These are phyloP conservation scores for Sorex maritimensis DNA, from an alignment of 2,797 vertebrate species.

Conservation along the genomic window DNA sequence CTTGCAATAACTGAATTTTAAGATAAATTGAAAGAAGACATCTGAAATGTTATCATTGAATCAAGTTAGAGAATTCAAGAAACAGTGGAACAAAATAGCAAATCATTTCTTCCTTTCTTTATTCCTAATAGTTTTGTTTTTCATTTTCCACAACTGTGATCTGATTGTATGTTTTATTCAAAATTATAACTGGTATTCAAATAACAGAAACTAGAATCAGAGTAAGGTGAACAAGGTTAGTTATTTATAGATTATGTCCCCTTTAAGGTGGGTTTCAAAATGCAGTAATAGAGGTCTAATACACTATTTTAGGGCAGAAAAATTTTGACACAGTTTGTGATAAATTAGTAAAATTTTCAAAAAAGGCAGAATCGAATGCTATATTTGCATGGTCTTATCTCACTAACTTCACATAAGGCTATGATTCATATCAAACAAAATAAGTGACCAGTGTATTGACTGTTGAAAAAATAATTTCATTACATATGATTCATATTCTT, in stretches of 20 bases:
- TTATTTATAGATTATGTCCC: not conserved
- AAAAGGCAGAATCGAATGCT: not conserved
- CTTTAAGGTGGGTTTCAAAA: not conserved
- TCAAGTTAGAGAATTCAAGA: not conserved
- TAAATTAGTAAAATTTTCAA: not conserved
- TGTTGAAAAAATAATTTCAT: not conserved
- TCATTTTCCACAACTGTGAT: not conserved
- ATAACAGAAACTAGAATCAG: not conserved
- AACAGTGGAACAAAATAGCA: not conserved
- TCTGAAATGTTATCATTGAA: not conserved
- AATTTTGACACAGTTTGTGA: not conserved
- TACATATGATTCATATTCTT: not conserved
- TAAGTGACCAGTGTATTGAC: not conserved
- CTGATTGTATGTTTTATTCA: not conserved
- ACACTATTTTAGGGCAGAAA: no score
- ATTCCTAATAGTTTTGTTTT: not conserved
- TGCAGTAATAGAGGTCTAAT: not conserved
- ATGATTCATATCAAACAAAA: not conserved
- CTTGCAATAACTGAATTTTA: not conserved
- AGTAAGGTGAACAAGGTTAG: not conserved
- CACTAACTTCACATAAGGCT: no score
- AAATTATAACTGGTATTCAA: not conserved
- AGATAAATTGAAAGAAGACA: not conserved
- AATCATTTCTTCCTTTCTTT: not conserved
- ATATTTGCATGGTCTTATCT: rapidly evolving